Conservation (phyloP, 2,113 vertebrate species). For the Desmodus rotundus region DNA sequence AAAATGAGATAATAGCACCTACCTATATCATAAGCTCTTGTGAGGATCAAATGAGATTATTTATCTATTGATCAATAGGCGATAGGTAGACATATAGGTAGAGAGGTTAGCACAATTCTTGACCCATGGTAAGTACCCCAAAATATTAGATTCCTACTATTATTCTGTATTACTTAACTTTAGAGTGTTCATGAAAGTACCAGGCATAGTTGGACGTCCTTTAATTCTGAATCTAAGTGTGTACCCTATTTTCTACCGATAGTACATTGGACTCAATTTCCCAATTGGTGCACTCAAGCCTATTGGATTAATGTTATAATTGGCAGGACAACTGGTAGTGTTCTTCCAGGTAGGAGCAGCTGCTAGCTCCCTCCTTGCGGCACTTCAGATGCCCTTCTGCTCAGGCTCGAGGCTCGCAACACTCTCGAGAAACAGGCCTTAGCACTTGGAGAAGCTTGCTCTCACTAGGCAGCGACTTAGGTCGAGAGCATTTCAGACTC, state of each 20-base stretch:
- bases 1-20: not conserved
- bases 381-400: not conserved
- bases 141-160: not conserved
- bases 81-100: not conserved
- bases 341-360: not conserved
- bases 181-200: not conserved
- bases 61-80: not conserved
- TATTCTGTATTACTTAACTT: not conserved
- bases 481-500: constrained; percentile 5
- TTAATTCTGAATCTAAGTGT: not conserved
- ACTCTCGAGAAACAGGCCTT: constrained; percentile 10
- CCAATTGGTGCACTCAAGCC: not conserved
- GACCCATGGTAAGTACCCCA: not conserved
- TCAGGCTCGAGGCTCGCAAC: not conserved
- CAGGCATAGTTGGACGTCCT: not conserved
- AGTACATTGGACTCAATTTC: not conserved
- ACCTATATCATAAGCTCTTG: not conserved
- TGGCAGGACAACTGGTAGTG: not conserved
- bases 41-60: not conserved
- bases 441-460: not conserved
- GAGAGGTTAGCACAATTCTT: not conserved
- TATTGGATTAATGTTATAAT: not conserved
- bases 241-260: not conserved
- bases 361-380: not conserved
- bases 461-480: not conserved